Evolutionary conservation across 2,888 invertebrate species (phyloP).

Genomic region (Caenorhabditis sulstoni): DNA sequence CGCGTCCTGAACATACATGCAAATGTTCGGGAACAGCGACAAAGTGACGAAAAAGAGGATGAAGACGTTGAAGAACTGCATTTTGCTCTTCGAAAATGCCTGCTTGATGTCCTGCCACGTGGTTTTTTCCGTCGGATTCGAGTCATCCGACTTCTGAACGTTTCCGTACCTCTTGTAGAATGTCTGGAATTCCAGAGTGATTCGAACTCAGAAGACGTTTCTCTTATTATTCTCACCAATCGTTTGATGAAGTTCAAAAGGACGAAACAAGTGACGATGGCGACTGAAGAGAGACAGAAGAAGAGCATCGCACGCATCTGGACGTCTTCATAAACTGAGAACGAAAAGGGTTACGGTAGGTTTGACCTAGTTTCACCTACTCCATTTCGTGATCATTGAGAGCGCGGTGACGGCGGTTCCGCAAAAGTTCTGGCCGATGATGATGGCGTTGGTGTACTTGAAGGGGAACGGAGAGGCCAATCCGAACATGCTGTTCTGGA

Average conservation of each 20-base stretch:
- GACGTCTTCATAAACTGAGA: conserved; percentile 30
- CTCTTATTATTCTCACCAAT: conserved; percentile 2
- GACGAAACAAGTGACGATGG: conserved; percentile 37
- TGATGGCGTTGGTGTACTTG: conserved; percentile 89
- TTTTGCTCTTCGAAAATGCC: conserved; percentile 44
- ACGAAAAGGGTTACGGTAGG: background rate
- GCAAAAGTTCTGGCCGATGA: conserved; percentile 84
- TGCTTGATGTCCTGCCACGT: conserved; percentile 14
- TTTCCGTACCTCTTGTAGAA: conserved; percentile 40
- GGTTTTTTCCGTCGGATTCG: background rate
- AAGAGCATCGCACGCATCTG: conserved; percentile 89
- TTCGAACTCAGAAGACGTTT: no score
- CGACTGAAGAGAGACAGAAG: conserved; percentile 89
- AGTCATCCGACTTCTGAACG: conserved; percentile 2
- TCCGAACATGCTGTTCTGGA: conserved; percentile 87
- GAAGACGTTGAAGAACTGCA: conserved; percentile 92
- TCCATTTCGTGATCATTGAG: conserved; percentile 70
- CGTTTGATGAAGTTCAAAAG: conserved; percentile 35
- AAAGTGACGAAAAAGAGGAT: conserved; percentile 93
- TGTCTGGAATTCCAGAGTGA: background rate
- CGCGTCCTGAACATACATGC: conserved; percentile 54
- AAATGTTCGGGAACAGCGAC: conserved; percentile 91
- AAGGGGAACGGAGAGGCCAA: conserved; percentile 92
- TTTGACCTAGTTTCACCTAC: background rate
- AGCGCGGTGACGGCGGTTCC: conserved; percentile 80